Conservation (phyloP, 2,888 invertebrate species). For the Rosalia funebris region DNA sequence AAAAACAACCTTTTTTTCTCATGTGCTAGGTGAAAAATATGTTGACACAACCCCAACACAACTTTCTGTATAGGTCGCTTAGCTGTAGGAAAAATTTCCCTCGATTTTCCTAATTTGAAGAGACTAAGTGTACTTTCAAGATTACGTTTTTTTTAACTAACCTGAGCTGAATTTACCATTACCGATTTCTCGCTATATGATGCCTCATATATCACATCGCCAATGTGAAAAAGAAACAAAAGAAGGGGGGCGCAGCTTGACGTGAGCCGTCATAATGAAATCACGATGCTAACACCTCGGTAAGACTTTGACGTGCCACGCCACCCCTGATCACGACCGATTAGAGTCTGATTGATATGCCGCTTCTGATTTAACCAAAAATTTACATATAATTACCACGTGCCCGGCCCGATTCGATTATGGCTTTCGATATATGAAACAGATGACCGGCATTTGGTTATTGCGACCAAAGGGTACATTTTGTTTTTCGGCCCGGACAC, state of each 20-base stretch:
- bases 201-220: too few relatives aligned
- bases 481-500: not conserved
- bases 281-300: slow-evolving; percentile 44
- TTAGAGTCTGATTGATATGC: slow-evolving; percentile 11
- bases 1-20: too few relatives aligned
- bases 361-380: slow-evolving; percentile 14
- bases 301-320: slow-evolving; percentile 39
- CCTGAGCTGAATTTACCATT: too few relatives aligned
- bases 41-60: too few relatives aligned
- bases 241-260: not conserved
- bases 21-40: too few relatives aligned
- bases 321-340: slow-evolving; percentile 43
- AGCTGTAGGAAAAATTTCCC: too few relatives aligned
- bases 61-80: too few relatives aligned
- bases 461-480: not conserved
- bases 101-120: too few relatives aligned
- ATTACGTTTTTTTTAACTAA: too few relatives aligned
- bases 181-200: too few relatives aligned
- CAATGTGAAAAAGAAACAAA: not conserved
- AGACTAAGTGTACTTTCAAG: too few relatives aligned
- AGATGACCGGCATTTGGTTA: not conserved
- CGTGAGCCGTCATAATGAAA: slow-evolving; percentile 13
- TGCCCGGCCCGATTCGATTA: slow-evolving; percentile 5
- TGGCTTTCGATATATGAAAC: not conserved
- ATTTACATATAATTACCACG: slow-evolving; percentile 33